These are phyloP conservation scores for Sminthurides aquaticus DNA, from an alignment of 2,888 invertebrate species.

Conservation along the genomic window DNA sequence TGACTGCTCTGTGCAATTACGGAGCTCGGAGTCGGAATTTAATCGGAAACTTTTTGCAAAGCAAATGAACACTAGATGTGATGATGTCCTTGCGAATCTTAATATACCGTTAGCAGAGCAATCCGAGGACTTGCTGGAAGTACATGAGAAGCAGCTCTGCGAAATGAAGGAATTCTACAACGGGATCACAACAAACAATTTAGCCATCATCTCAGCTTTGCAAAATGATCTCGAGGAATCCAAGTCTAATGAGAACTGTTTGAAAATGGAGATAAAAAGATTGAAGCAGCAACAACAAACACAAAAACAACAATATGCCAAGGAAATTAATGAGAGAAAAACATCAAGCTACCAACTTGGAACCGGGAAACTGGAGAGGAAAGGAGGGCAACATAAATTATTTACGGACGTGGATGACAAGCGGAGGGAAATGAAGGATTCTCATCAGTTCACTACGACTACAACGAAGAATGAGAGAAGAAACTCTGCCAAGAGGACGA, in stretches of 20 bases:
- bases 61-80: constrained; percentile 11
- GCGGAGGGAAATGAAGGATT: too few species aligned
- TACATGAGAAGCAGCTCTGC: constrained; percentile 18
- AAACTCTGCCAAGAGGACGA: too few species aligned
- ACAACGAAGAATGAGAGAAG: too few species aligned
- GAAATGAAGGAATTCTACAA: constrained; percentile 24
- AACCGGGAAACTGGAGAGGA: not conserved
- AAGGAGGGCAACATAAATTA: not conserved
- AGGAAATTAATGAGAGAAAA: constrained; percentile 13
- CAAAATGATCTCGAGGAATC: constrained; percentile 21
- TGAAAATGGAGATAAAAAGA: constrained; percentile 21
- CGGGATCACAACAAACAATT: constrained; percentile 20
- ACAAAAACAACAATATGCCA: constrained; percentile 50
- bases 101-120: constrained; percentile 14
- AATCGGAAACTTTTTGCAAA: constrained; percentile 59
- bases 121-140: constrained; percentile 11
- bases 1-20: constrained; percentile 60
- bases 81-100: constrained; percentile 11
- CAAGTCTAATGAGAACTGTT: constrained; percentile 17
- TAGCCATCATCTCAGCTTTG: constrained; percentile 19
- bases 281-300: constrained; percentile 17
- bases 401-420: too few species aligned
- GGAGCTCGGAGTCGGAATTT: constrained; percentile 62
- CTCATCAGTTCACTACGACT: too few species aligned
- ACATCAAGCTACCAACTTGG: not conserved